Base-by-base conservation (phyloP, 2,797 vertebrate species). In the Tangara arthus region DNA sequence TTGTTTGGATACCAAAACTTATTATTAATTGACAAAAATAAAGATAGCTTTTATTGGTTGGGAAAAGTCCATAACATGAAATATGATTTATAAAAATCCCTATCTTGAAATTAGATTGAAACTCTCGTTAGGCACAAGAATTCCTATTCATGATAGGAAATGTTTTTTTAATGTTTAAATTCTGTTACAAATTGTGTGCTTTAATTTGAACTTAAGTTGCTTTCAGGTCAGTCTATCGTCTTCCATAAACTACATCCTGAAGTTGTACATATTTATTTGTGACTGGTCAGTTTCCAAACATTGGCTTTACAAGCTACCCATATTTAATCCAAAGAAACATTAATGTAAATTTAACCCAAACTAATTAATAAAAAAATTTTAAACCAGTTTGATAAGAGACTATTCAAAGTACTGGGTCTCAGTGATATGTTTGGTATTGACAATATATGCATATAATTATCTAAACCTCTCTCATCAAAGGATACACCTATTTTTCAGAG, bases 11-110 rank as follows among this genome's bases (percentile, higher is more conserved):
- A 24, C 13, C 35, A 60, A 86, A 73, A 37, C 1, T 64, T 60
- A 32, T 14, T 14, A 19, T 3, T 30, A 18, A 37, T 3, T 21
- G 35, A 52, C 23, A 83, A 44, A 42, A 88, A 77, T 20, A 37
- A 32, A 80, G 20, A 49, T 28, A 1, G 0, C 0, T 16, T 56
- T 44, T 83, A 22, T n/a, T 30, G 13, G 4, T 37, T 81, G 55
- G n/a, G 10, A 52, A 65, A 65, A 82, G 15, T 59, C 15, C 7
- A 14, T 59, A 14, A 26, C 14, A 52, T 49, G 8, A 66, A 81
- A 82, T 49, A 7, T 32, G 12, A 78, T 34, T 81, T 56, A 34
- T 21, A 8, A 26, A 93, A 78, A 77, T 3, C 3, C 11, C 0
- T 23, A 6, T 32, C 76, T 59, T 78, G 7, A 77, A 90, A 78